Evolutionary conservation across 1,140 invertebrate genomes (phyloP), one percentile per base, ranked within the genome.

Genomic region (Heliconius melpomene): DNA sequence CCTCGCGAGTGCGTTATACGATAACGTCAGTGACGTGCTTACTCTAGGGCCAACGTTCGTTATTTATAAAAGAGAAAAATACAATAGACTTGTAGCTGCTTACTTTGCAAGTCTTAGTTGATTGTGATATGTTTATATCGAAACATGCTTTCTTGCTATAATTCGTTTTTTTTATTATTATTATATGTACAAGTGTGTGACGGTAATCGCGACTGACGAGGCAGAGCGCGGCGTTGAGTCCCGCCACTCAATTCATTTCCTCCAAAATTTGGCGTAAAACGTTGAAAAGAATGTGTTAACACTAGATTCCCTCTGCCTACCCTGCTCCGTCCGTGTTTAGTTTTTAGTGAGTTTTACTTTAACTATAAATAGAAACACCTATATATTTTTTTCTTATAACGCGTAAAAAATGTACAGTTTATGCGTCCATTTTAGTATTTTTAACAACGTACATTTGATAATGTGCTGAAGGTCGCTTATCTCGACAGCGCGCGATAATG

Each of bases 1-100:
- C 29, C 50, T 11, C 18, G 54, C 26, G 50, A 75, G 73, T 57
- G 50, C 74, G 46, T 75, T 57, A 75, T n/a, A 57, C 74, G 74
- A 75, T 75, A 75, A 50, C 52, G 18, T 32, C 8, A 6, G 18
- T 75, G 29, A 57, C 74, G 74, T 26, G 50, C 18, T n/a, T 20
- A 46, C 40, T 9, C 5, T 18, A 20, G 23, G 26, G 73, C 52
- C 50, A 38, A 54, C 46, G 60, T 6, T 66, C 60, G 60, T 26
- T 3, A 16, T 66, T 9, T 23, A 66, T 26, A 26, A 66, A 13
- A 29, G 26, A 23, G 11, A 11, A 26, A 29, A 66, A 66, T 66
- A 16, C 23, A 66, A 26, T 29, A 57, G 7, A 57, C 9, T 66
- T 60, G 20, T 9, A 3, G 23, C 23, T 13, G 23, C 13, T 32